Evolutionary conservation across 2,888 invertebrate species (phyloP).

Genomic region (Adela reaumurella): DNA sequence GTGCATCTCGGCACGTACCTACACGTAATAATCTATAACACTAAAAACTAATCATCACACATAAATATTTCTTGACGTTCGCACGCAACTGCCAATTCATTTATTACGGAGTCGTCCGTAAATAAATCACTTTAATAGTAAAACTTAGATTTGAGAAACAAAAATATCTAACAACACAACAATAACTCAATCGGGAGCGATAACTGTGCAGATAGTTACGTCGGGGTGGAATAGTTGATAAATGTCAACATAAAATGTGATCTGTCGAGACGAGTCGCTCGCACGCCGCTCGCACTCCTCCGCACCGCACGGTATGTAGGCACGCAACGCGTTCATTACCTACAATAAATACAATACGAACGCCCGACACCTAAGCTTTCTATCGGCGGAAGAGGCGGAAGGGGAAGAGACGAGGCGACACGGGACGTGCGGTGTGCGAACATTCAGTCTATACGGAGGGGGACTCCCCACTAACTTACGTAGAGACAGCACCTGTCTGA

Average conservation of each 20-base stretch:
- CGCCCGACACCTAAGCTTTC: no score
- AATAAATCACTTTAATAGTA: background rate
- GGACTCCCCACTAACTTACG: background rate
- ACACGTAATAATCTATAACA: constrained; percentile 5
- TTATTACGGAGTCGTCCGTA: background rate
- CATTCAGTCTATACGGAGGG: background rate
- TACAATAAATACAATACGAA: no score
- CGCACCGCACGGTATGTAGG: no score
- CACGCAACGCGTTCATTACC: no score
- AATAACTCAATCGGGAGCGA: constrained; percentile 15
- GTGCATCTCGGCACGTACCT: background rate
- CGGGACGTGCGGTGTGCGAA: no score
- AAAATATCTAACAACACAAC: constrained; percentile 46
- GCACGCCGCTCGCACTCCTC: no score
- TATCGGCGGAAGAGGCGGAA: no score
- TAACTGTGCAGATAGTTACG: background rate
- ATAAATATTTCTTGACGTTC: constrained; percentile 46
- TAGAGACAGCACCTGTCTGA: background rate
- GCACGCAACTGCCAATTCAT: constrained; percentile 14
- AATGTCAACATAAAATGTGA: no score
- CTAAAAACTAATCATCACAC: constrained; percentile 46
- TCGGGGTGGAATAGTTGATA: no score
- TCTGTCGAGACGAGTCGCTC: no score
- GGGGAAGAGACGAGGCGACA: background rate
- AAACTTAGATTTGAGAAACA: constrained; percentile 20